Evolutionary conservation across 1,140 invertebrate species (phyloP), one percentile per base, ranked within the genome.

Genomic region (Gryon sp.): DNA sequence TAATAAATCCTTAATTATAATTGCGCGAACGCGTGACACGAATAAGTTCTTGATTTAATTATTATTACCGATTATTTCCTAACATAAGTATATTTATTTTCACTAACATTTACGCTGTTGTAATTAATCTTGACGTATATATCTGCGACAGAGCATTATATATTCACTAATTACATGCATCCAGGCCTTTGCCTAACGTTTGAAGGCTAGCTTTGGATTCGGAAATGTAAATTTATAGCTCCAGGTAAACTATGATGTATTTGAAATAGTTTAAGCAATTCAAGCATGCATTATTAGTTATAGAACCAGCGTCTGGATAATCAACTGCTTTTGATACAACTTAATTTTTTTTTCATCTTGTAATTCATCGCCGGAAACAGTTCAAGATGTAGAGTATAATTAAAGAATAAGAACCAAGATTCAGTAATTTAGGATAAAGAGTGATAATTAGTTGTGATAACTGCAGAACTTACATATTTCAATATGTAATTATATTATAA

Each of bases 1-100:
- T 89, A 89, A 88, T 89, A 89, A 89, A 89, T 89, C 87, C 85
- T 88, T 88, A 89, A 89, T 89, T 89, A 88, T 87, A 89, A 89
- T 89, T 89, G 86, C 84, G 84, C 78, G 78, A 83, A 83, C 83
- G 86, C 86, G 86, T 88, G 86, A 88, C 82, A 84, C 66, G 86
- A 88, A 89, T 89, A 88, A 85, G 83, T 87, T 82, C 82, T 68
- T 82, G 83, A 87, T 88, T 89, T 87, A 88, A 89, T 89, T 88
- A 88, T 87, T 82, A 80, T 43, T 65, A 34, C 41, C 52, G 62
- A 80, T 80, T 80, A 76, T 70, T 79, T 74, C 63, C 26, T 28
- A 69, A 63, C 40, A 24, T 57, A 40, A 62, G 62, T 60, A 36
- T 57, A 57, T 59, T 65, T 65, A 50, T 52, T 57, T 65, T 59